These are phyloP conservation scores for Orthonevra nobilis DNA, from an alignment of 2,888 invertebrate species.

Conservation along the genomic window DNA sequence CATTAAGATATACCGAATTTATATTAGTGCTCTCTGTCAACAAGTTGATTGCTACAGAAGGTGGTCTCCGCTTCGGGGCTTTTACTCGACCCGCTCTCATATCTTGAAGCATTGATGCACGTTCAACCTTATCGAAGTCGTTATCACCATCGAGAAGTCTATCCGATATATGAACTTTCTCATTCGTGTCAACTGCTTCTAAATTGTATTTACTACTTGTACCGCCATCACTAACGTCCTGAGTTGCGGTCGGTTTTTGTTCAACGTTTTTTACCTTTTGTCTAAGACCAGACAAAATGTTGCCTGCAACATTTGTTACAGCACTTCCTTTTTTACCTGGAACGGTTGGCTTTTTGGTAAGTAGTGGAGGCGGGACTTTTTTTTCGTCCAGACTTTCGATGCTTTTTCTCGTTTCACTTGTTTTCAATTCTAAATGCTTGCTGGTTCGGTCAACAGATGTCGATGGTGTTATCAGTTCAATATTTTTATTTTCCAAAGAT, in stretches of 20 bases:
- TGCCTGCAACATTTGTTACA: constrained; percentile 82
- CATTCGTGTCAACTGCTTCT: constrained; percentile 73
- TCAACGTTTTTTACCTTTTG: constrained; percentile 82
- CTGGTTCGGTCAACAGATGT: constrained; percentile 44
- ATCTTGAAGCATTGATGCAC: constrained; percentile 84
- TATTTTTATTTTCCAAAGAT: constrained; percentile 80
- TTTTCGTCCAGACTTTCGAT: constrained; percentile 79
- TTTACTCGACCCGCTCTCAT: constrained; percentile 83
- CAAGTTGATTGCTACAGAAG: constrained; percentile 81
- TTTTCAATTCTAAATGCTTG: constrained; percentile 68
- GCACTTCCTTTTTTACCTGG: constrained; percentile 86
- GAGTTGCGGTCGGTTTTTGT: constrained; percentile 80
- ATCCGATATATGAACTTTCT: constrained; percentile 73
- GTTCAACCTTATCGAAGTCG: constrained; percentile 85
- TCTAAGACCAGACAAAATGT: constrained; percentile 83
- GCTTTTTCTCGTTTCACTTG: constrained; percentile 77
- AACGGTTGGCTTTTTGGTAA: constrained; percentile 84
- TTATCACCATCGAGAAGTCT: constrained; percentile 76
- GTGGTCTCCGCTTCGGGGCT: constrained; percentile 84
- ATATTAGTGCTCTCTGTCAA: constrained; percentile 77
- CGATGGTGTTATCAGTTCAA: constrained; percentile 73
- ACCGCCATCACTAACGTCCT: constrained; percentile 80
- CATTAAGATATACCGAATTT: constrained; percentile 77
- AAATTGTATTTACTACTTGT: constrained; percentile 79
- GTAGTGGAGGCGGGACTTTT: constrained; percentile 81